Evolutionary conservation across 2,113 vertebrate genomes (phyloP).

Genomic region (Grallaria varia): DNA sequence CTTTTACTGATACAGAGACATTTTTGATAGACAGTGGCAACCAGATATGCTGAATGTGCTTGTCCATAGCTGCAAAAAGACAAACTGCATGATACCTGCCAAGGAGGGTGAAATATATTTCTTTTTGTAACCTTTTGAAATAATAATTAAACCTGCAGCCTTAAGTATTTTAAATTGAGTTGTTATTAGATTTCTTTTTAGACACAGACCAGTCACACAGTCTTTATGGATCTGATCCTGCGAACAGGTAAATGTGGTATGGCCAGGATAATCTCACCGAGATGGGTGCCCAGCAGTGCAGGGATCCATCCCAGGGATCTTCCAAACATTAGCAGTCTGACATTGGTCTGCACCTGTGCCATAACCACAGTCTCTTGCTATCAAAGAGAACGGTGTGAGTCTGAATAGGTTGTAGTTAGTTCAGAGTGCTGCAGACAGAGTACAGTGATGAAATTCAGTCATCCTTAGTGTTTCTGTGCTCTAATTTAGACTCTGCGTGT

Average conservation of each 20-base stretch:
- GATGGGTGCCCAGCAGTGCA: background rate
- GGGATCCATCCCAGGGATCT: background rate
- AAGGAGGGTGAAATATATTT: background rate
- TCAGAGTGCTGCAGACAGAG: conserved; percentile 20
- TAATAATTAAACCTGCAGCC: background rate
- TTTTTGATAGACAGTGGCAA: background rate
- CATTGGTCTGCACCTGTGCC: background rate
- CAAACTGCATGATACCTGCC: background rate
- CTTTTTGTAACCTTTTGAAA: background rate
- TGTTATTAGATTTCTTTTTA: background rate
- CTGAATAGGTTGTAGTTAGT: conserved; percentile 34
- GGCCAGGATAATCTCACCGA: background rate
- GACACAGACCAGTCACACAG: background rate
- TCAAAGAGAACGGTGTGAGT: background rate
- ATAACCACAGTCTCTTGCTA: background rate
- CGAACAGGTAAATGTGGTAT: background rate
- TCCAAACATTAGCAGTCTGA: background rate
- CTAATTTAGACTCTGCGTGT: background rate
- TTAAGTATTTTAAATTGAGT: background rate
- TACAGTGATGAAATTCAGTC: conserved; percentile 18
- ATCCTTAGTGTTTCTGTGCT: background rate
- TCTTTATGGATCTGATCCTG: background rate
- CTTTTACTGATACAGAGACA: background rate
- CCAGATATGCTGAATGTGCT: background rate
- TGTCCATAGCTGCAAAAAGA: background rate